phyloP scores from a whole-genome alignment of 2,113 vertebrate species.

The Pituophis catenifer region DNA sequence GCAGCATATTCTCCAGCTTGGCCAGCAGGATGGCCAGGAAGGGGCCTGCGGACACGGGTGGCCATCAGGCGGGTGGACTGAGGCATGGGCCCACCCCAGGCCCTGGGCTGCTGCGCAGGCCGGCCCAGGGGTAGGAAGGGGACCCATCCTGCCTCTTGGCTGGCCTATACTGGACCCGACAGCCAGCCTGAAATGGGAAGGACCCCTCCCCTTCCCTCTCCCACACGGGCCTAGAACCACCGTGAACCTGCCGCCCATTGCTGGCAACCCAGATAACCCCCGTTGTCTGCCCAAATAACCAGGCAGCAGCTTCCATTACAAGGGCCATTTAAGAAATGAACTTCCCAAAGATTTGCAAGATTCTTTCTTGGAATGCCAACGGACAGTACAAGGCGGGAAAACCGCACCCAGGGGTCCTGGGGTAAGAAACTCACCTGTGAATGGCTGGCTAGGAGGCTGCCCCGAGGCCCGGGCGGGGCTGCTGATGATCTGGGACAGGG shows the following conservation, averaged over 20 bases:
- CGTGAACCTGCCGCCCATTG: accelerated
- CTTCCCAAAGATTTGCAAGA: background rate
- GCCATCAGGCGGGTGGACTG: accelerated
- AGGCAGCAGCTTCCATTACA: background rate
- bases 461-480: conserved; percentile 77
- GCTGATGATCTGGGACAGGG: conserved; percentile 66
- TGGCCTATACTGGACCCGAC: background rate
- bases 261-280: background rate
- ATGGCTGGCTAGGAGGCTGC: conserved; percentile 81
- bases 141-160: background rate
- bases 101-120: background rate
- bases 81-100: too few species aligned
- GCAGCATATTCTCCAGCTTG: conserved; percentile 97
- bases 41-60: conserved; percentile 76
- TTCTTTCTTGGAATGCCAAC: background rate
- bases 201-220: background rate
- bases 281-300: background rate
- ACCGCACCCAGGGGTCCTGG: too few species aligned
- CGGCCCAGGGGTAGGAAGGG: background rate
- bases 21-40: conserved; percentile 87
- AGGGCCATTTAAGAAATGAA: background rate
- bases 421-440: conserved; percentile 82
- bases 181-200: background rate
- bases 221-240: accelerated
- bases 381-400: too few species aligned